Conservation (phyloP, 2,888 invertebrate species). For the Caenorhabditis sp. region DNA sequence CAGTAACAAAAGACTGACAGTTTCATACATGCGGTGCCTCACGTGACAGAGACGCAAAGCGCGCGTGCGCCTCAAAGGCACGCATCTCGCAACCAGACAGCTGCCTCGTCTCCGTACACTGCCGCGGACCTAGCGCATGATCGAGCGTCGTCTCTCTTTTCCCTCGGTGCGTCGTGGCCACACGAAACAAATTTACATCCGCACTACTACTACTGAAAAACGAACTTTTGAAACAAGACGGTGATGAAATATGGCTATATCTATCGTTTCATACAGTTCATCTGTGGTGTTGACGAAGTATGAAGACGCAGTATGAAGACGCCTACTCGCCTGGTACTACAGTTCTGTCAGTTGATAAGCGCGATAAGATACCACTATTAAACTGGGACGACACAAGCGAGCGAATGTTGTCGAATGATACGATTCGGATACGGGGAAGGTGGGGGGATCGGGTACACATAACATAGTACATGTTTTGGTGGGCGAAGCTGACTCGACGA, state of each 20-base stretch:
- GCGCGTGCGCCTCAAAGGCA: conserved; percentile 41
- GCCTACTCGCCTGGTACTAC: conserved; percentile 42
- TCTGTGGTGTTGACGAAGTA: not conserved
- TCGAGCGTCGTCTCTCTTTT: conserved; percentile 28
- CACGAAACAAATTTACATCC: conserved; percentile 51
- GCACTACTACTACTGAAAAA: conserved; percentile 27
- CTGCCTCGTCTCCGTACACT: conserved; percentile 61
- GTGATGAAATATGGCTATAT: conserved; percentile 5
- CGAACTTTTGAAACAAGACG: conserved; percentile 13
- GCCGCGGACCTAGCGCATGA: conserved; percentile 53
- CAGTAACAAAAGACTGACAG: conserved; percentile 23
- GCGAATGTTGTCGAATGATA: conserved; percentile 2
- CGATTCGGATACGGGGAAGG: not conserved
- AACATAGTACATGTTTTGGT: not conserved
- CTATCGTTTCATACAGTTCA: conserved; percentile 4
- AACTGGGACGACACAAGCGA: conserved; percentile 38
- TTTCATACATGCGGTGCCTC: conserved; percentile 40
- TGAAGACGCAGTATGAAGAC: conserved; percentile 29
- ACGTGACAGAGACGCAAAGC: conserved; percentile 58
- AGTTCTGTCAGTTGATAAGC: conserved; percentile 53
- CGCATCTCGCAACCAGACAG: conserved; percentile 60
- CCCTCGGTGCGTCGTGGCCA: conserved; percentile 23
- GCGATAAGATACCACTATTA: conserved; percentile 52
- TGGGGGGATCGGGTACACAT: no score
- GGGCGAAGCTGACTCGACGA: not conserved